Evolutionary conservation across 2,888 invertebrate genomes (phyloP).

Genomic region (Drosophila differens): DNA sequence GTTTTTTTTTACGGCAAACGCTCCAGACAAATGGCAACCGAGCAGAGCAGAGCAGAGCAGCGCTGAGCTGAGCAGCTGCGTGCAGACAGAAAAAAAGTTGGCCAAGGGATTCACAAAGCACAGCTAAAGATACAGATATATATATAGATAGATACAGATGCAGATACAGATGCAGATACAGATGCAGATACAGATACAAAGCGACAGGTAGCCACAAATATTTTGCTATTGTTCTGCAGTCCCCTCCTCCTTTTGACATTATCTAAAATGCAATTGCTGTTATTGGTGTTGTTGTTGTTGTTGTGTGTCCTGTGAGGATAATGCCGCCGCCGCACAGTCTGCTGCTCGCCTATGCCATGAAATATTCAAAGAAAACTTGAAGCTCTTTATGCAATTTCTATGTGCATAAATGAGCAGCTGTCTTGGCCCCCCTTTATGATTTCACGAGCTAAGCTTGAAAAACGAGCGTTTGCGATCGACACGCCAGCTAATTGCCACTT

Average conservation of each 20-base stretch:
- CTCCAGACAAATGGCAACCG: conserved; percentile 57
- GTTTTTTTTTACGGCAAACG: conserved; percentile 54
- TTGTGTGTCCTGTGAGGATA: conserved; percentile 39
- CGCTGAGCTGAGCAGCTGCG: conserved; percentile 44
- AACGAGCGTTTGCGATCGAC: conserved; percentile 29
- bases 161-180: conserved; percentile 16
- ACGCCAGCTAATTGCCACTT: conserved; percentile 68
- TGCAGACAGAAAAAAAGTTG: conserved; percentile 55
- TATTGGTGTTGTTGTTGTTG: conserved; percentile 30
- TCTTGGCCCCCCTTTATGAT: conserved; percentile 25
- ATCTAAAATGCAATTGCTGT: conserved; percentile 52
- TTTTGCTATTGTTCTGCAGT: conserved; percentile 47
- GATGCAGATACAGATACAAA: conserved; percentile 22
- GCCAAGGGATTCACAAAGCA: conserved; percentile 39
- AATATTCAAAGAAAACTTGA: conserved; percentile 68
- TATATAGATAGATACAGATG: conserved; percentile 2
- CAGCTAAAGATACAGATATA: conserved; percentile 2
- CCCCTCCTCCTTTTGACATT: conserved; percentile 2
- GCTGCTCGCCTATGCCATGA: conserved; percentile 54
- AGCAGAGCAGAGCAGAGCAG: neutral
- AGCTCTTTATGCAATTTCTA: conserved; percentile 37
- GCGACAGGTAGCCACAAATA: conserved; percentile 61
- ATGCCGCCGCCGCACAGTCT: conserved; percentile 11
- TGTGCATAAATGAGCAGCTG: conserved; percentile 20
- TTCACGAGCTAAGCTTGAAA: conserved; percentile 28